Percentiles rank a stretch among this genome's conserved stretches.
phyloP scores from a whole-genome alignment of 2,888 invertebrate species.

The Fissipunctia ypsillon region DNA sequence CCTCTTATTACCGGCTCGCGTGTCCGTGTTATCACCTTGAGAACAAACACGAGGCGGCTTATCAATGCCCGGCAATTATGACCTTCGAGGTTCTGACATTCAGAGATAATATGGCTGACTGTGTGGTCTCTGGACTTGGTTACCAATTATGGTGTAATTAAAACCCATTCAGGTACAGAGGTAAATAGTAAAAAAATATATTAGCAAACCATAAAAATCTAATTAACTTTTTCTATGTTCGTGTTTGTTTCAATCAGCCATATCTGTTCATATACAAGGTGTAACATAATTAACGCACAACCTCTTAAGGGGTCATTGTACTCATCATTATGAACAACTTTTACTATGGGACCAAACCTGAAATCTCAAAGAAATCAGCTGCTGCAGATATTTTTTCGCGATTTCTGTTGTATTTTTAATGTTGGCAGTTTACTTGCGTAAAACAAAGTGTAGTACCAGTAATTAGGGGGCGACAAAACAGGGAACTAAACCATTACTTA shows the following conservation, averaged over 20 bases:
- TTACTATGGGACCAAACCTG: too few relatives aligned
- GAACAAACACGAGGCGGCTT: constrained; percentile 7
- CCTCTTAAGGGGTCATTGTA: too few relatives aligned
- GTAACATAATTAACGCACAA: too few relatives aligned
- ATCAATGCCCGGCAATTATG: constrained; percentile 26
- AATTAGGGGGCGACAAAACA: too few relatives aligned
- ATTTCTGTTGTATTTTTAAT: too few relatives aligned
- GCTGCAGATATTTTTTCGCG: too few relatives aligned
- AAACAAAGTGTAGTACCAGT: too few relatives aligned
- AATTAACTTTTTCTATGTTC: neutral
- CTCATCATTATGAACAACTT: too few relatives aligned
- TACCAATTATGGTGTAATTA: constrained; percentile 11
- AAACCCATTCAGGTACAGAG: neutral
- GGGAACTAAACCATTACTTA: too few relatives aligned
- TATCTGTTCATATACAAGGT: too few relatives aligned
- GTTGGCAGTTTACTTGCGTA: too few relatives aligned
- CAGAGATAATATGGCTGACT: constrained; percentile 17
- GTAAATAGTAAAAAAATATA: neutral
- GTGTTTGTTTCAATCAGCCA: neutral
- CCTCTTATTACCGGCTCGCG: constrained; percentile 17
- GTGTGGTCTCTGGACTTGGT: neutral
- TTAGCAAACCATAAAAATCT: neutral
- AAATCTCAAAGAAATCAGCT: too few relatives aligned
- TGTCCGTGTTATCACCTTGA: neutral
- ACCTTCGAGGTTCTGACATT: constrained; percentile 43